Base-by-base conservation (phyloP, 2,888 invertebrate species). In the Leptopilina syphax region DNA sequence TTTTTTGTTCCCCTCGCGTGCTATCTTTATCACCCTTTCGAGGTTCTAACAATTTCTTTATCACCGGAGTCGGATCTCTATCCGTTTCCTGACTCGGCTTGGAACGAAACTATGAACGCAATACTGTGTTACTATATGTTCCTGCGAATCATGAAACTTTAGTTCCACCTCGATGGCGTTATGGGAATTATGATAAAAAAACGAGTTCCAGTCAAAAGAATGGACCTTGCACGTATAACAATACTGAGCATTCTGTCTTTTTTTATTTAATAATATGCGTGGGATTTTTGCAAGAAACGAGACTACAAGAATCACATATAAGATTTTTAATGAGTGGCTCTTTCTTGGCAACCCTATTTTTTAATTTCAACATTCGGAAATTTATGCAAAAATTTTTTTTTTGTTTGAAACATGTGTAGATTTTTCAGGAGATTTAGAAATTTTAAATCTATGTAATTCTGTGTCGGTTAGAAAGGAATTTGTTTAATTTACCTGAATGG, bases 1-100 rank as follows among this genome's bases (percentile, higher is more conserved):
- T 27, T 34, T 73, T 9, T 41, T 50, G 50, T n/a, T 57, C 34
- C 41, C 34, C 57, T 41, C 34, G 9, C 73, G 54, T 70, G 50
- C 27, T 54, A 73, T 70, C 77, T 80, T 63, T 76, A 60, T 78
- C 79, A 77, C 77, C n/a, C 81, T 78, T 77, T 65, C 78, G 77
- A 54, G 80, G 78, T 82, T 44, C 79, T 77, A 70, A 76, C 70
- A 81, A 80, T 82, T 81, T 78, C 82, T 83, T 85, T 86, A 86
- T 86, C 85, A 76, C 80, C 81, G 76, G 70, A 80, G 79, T 80
- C 79, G 82, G 67, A 84, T 83, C 84, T 81, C 80, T 83, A 83
- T 84, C 83, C 84, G 84, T 83, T 85, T 84, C 83, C 82, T 81
- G 83, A 76, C 79, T 70, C 50, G 77, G 65, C 34, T 65, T 13